Evolutionary conservation across 2,113 vertebrate genomes (phyloP), one percentile per base, ranked within the genome.

Genomic region (Pachypanchax playfairii): DNA sequence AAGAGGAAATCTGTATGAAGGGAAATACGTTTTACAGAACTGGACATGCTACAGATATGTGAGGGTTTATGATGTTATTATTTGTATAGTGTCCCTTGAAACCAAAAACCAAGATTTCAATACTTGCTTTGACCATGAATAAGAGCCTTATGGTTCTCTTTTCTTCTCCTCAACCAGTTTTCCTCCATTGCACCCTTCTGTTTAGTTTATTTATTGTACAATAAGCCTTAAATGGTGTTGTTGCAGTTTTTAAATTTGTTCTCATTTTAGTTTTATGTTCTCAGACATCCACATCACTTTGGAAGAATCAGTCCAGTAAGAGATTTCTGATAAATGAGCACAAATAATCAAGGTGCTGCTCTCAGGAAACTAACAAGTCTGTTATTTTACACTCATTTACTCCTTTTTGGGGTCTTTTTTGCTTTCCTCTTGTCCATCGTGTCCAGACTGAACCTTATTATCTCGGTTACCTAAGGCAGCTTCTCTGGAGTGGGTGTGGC

Each of bases 381-480:
- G 13, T 51, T 0, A 21, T 61, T 57, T 31, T 39, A 5, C 18
- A 13, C 47, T 50, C 26, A 15, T 36, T 25, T 26, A 9, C 5
- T 9, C 11, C 20, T 15, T 58, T 11, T 31, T 24, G 3, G 9
- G 21, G 29, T 26, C 49, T 17, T 33, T 11, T 56, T 15, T 20
- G 36, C 5, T 54, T 38, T 43, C 51, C 13, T 5, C 26, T 38
- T 50, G 42, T 64, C 38, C 38, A 20, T 68, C 35, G 44, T 26
- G 67, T 73, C 44, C 77, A 64, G 21, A 28, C 67, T 70, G 73
- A 82, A 88, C 83, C 62, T 64, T 39, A 6, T 82, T 73, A 79
- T 69, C 79, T 71, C 59, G 71, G 77, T 89, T 90, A 89, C 88
- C 87, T 85, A 90, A 88, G 88, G 65, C 74, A 80, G 83, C 58